phyloP scores from a whole-genome alignment of 2,888 invertebrate species.

The Subacronicta megacephala region DNA sequence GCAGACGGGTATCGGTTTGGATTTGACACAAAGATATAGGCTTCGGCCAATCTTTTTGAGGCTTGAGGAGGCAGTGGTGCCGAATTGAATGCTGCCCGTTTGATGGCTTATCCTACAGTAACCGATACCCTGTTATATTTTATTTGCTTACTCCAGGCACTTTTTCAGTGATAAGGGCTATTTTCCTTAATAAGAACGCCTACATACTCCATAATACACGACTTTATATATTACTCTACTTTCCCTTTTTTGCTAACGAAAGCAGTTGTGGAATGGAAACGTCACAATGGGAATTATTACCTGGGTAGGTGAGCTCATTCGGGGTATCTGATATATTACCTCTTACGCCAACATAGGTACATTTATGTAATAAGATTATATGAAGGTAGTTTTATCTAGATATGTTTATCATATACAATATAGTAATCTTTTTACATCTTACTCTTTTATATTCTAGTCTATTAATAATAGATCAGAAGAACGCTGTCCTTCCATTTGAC shows the following conservation, averaged over 20 bases:
- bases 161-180: slow-evolving; percentile 67
- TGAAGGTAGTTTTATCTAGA: not conserved
- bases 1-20: slow-evolving; percentile 62
- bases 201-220: slow-evolving; percentile 59
- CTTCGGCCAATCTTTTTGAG: slow-evolving; percentile 75
- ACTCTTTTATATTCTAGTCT: slow-evolving; percentile 4
- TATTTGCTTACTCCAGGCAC: slow-evolving; percentile 65
- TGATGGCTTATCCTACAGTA: slow-evolving; percentile 78
- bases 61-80: slow-evolving; percentile 75
- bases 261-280: slow-evolving; percentile 54
- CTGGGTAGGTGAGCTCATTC: slow-evolving; percentile 36
- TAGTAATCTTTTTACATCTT: not conserved
- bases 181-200: slow-evolving; percentile 69
- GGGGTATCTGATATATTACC: slow-evolving; percentile 34
- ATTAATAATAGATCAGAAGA: slow-evolving; percentile 12
- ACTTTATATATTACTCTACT: slow-evolving; percentile 65
- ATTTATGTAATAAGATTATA: slow-evolving; percentile 4
- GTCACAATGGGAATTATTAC: slow-evolving; percentile 36
- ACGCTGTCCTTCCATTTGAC: not conserved
- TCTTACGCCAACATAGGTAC: slow-evolving; percentile 30
- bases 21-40: slow-evolving; percentile 68
- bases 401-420: not conserved
- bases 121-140: slow-evolving; percentile 78
- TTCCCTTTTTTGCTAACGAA: slow-evolving; percentile 59
- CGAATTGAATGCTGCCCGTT: slow-evolving; percentile 82